phyloP scores from a whole-genome alignment of 2,113 vertebrate species.

The Sterna hirundo region DNA sequence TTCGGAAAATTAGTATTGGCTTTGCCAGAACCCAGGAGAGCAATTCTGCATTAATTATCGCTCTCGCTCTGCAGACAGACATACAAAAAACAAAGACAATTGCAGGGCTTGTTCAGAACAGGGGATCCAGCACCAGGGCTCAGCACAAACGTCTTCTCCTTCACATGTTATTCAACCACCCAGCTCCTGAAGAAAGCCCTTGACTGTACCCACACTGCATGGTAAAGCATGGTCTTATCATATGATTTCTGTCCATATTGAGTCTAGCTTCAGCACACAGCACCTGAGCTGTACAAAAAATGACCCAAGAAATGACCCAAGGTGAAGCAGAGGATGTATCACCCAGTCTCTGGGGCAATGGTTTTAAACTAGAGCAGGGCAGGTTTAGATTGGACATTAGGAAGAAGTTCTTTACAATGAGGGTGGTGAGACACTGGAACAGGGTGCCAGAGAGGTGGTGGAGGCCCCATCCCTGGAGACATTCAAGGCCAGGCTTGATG shows the following conservation, averaged over 20 bases:
- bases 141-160: neutral
- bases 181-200: neutral
- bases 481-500: too few relatives aligned
- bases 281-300: neutral
- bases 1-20: neutral
- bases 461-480: too few relatives aligned
- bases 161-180: neutral
- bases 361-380: too few relatives aligned
- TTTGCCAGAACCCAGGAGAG: slow-evolving; percentile 45
- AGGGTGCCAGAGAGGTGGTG: too few relatives aligned
- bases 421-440: too few relatives aligned
- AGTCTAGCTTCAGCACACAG: neutral
- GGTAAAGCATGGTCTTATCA: neutral
- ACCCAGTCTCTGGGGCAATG: neutral
- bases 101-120: neutral
- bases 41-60: neutral
- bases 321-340: neutral
- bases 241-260: neutral
- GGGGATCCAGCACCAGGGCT: neutral
- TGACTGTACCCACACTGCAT: neutral
- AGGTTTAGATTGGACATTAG: too few relatives aligned
- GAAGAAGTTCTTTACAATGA: too few relatives aligned
- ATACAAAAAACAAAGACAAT: neutral
- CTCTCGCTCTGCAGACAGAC: neutral
- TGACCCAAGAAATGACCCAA: neutral